These are phyloP conservation scores for Phrynocephalus guinanensis DNA, from an alignment of 2,797 vertebrate genomes.

Conservation along the genomic window DNA sequence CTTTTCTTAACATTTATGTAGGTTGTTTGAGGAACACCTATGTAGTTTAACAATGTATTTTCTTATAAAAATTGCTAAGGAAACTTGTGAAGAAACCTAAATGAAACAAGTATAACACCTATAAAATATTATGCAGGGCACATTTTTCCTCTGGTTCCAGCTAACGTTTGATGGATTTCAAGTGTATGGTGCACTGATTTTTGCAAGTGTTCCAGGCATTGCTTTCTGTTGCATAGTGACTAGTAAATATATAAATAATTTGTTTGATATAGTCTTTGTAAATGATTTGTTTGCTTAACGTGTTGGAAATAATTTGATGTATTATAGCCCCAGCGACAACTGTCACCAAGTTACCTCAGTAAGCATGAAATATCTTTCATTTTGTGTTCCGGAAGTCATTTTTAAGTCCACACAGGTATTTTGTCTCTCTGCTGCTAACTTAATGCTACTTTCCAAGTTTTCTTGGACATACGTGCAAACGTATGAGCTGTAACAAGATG, in stretches of 20 bases:
- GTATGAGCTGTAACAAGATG: conserved; percentile 20
- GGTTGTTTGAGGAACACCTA: too few species aligned
- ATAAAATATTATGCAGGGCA: conserved; percentile 35
- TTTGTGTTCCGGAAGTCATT: conserved; percentile 53
- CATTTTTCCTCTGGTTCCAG: conserved; percentile 44
- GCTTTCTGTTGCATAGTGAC: conserved; percentile 58
- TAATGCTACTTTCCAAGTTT: conserved; percentile 48
- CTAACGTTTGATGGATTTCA: conserved; percentile 63
- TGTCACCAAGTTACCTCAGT: conserved; percentile 62
- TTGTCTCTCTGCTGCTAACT: conserved; percentile 49
- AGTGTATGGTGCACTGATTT: conserved; percentile 42
- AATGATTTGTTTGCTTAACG: conserved; percentile 76
- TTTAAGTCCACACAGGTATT: conserved; percentile 55
- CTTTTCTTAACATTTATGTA: too few species aligned
- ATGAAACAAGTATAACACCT: not conserved
- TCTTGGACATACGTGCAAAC: conserved; percentile 33
- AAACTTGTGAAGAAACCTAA: not conserved
- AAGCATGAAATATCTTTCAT: conserved; percentile 65
- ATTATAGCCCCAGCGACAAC: conserved; percentile 58
- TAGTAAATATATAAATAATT: conserved; percentile 72
- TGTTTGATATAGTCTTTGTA: conserved; percentile 67
- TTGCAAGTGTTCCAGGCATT: conserved; percentile 61
- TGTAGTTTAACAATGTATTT: too few species aligned
- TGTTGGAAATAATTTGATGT: conserved; percentile 74
- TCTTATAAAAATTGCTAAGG: not conserved